Evolutionary conservation across 2,113 vertebrate genomes (phyloP).

Genomic region (Furnarius figulus): DNA sequence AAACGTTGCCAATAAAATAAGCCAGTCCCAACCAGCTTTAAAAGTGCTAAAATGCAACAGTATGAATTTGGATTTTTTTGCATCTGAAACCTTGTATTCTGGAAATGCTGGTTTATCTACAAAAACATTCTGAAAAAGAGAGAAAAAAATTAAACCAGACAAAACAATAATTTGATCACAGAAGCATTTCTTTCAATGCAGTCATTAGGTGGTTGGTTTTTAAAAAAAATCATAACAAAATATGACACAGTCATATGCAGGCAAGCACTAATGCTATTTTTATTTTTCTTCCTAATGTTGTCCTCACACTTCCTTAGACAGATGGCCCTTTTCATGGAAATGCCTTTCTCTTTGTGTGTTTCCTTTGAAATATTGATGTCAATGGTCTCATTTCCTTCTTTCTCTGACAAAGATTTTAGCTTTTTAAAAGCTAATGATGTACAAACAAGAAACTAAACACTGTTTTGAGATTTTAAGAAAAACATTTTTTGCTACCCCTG

Average conservation of each 20-base stretch:
- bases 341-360: background rate
- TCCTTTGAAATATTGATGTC: background rate
- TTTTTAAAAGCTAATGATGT: background rate
- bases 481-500: accelerated
- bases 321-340: background rate
- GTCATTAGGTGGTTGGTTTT: background rate
- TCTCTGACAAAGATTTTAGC: background rate
- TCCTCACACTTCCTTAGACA: background rate
- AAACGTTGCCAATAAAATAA: conserved; percentile 95
- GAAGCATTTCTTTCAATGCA: background rate
- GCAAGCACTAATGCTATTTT: background rate
- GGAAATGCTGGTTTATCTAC: conserved; percentile 94
- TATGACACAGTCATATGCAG: background rate
- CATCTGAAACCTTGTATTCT: conserved; percentile 97
- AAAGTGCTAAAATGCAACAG: conserved; percentile 97
- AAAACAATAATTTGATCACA: background rate
- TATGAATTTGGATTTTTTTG: conserved; percentile 97
- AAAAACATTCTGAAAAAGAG: conserved; percentile 91
- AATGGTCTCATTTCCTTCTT: background rate
- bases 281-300: background rate
- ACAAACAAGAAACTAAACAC: background rate
- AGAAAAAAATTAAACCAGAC: conserved; percentile 12
- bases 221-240: background rate
- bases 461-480: background rate
- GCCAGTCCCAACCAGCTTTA: conserved; percentile 98